Evolutionary conservation across 2,113 vertebrate species (phyloP).

Genomic region (Pipa parva): DNA sequence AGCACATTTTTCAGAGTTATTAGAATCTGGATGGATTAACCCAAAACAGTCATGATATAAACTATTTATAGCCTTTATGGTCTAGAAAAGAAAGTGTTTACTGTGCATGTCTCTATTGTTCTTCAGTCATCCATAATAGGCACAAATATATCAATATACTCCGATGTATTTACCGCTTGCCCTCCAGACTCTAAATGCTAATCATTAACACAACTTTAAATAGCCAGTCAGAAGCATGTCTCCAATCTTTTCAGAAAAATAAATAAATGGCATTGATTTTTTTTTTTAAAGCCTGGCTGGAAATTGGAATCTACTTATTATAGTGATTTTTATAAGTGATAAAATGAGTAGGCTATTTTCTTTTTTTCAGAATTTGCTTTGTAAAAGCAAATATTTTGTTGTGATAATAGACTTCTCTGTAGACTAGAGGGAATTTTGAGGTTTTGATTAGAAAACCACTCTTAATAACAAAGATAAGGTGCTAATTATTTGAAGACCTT

Average conservation of each 20-base stretch:
- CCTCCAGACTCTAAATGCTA: constrained; percentile 29
- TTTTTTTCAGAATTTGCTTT: background rate
- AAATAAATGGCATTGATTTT: constrained; percentile 38
- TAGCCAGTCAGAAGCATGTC: constrained; percentile 46
- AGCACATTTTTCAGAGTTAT: constrained; percentile 6
- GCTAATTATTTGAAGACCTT: background rate
- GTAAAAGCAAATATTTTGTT: background rate
- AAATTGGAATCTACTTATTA: constrained; percentile 34
- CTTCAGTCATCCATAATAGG: background rate
- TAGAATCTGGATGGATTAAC: constrained; percentile 5
- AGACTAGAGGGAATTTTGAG: background rate
- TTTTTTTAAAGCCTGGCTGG: constrained; percentile 42
- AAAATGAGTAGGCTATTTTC: background rate
- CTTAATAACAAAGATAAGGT: background rate
- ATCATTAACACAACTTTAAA: constrained; percentile 55
- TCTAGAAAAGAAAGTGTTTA: constrained; percentile 16
- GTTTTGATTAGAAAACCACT: background rate
- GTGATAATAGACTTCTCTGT: background rate
- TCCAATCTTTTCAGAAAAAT: constrained; percentile 45
- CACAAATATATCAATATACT: background rate
- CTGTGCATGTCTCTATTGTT: background rate
- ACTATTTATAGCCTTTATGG: constrained; percentile 17
- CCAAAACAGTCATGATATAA: background rate
- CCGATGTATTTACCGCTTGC: constrained; percentile 4
- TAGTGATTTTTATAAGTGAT: background rate